Evolutionary conservation across 2,113 vertebrate genomes (phyloP).

Genomic region (Aix galericulata): DNA sequence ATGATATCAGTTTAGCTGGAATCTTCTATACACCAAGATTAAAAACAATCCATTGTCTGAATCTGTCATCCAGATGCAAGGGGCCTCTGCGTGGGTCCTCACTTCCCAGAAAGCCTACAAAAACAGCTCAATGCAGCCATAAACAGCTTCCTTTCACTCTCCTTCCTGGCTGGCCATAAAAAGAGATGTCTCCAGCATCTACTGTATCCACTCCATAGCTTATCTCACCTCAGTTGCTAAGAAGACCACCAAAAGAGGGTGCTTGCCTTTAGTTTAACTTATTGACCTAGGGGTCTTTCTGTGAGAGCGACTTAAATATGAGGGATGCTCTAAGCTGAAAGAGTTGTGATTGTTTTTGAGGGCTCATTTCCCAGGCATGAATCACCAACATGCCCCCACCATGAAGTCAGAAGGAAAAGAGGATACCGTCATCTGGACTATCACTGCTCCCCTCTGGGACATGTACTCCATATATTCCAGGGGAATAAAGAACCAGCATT

Average conservation of each 20-base stretch:
- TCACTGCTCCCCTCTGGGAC: not conserved
- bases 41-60: constrained; percentile 4
- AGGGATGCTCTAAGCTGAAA: not conserved
- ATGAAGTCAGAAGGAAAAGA: not conserved
- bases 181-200: not conserved
- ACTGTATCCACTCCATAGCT: not conserved
- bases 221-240: not conserved
- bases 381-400: not conserved
- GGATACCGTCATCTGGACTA: not conserved
- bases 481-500: not conserved
- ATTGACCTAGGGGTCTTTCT: not conserved
- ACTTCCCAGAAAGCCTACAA: not conserved
- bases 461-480: fast-evolving
- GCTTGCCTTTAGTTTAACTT: not conserved
- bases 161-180: not conserved
- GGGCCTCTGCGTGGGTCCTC: constrained; percentile 23
- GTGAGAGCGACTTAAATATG: fast-evolving
- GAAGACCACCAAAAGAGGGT: not conserved
- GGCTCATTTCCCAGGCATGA: not conserved
- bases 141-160: constrained; percentile 5
- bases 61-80: constrained; percentile 48
- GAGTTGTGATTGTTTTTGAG: not conserved
- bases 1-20: constrained; percentile 23
- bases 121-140: constrained; percentile 1
- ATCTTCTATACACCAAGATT: not conserved